phyloP scores from a whole-genome alignment of 2,113 vertebrate species.

The Microtus montanus region DNA sequence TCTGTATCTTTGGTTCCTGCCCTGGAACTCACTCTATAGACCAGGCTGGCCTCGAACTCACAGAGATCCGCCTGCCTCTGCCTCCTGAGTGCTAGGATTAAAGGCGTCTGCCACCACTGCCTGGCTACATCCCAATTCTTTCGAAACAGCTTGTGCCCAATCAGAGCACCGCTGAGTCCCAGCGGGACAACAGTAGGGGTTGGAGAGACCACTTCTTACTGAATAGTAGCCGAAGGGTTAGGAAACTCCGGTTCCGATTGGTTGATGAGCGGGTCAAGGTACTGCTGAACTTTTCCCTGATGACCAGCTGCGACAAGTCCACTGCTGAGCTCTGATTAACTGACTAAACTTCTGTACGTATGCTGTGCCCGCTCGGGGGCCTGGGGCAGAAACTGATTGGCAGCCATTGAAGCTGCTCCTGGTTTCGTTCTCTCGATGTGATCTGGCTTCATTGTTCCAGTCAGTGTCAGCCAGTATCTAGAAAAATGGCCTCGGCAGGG shows the following conservation, averaged over 20 bases:
- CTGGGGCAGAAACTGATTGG: background rate
- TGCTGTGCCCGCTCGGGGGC: no score
- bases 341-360: background rate
- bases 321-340: background rate
- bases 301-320: background rate
- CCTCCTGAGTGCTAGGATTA: no score
- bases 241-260: background rate
- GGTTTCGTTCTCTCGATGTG: background rate
- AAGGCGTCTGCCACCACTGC: no score
- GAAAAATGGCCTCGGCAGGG: background rate
- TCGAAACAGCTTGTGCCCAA: accelerated
- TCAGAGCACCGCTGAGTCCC: background rate
- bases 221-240: background rate
- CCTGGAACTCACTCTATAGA: no score
- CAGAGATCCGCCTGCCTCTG: no score
- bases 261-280: background rate
- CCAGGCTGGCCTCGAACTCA: no score
- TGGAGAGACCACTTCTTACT: background rate
- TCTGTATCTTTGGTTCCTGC: no score
- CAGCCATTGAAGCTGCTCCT: background rate
- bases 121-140: background rate
- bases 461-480: background rate
- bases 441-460: background rate
- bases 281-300: background rate
- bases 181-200: background rate